Percentiles rank a stretch among this genome's conserved stretches.
These are phyloP conservation scores for Leptopilina boulardi DNA, from an alignment of 1,140 invertebrate species.

Conservation along the genomic window DNA sequence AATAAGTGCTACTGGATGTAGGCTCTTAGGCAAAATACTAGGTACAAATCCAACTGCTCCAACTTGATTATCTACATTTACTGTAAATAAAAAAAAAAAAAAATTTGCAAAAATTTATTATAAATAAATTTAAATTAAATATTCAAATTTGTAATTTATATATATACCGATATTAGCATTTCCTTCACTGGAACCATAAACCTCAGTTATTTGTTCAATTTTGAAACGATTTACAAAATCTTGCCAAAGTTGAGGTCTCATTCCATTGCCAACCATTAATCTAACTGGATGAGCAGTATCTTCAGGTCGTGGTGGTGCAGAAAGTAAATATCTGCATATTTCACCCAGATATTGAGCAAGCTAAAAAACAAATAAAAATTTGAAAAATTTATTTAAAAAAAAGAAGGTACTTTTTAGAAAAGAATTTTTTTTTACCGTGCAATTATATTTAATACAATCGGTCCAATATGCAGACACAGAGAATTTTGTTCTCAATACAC, in stretches of 20 bases:
- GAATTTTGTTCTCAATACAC: slow-evolving; percentile 84
- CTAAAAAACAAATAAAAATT: slow-evolving; percentile 65
- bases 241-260: slow-evolving; percentile 73
- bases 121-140: too few species aligned
- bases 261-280: slow-evolving; percentile 75
- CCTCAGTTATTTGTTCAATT: slow-evolving; percentile 80
- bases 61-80: slow-evolving; percentile 82
- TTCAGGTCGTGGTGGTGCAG: slow-evolving; percentile 77
- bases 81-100: slow-evolving; percentile 70
- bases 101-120: too few species aligned
- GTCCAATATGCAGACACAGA: slow-evolving; percentile 86
- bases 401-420: too few species aligned
- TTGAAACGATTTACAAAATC: slow-evolving; percentile 80
- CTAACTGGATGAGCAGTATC: slow-evolving; percentile 71
- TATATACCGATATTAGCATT: slow-evolving; percentile 84
- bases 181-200: slow-evolving; percentile 88
- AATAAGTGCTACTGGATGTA: slow-evolving; percentile 78
- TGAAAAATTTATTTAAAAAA: not conserved
- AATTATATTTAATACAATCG: slow-evolving; percentile 84
- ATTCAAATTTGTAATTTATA: too few species aligned
- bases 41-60: slow-evolving; percentile 87
- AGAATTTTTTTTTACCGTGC: slow-evolving; percentile 81
- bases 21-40: slow-evolving; percentile 75
- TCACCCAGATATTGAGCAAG: slow-evolving; percentile 88
- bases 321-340: slow-evolving; percentile 86